A percentile compares a stretch with the other conserved stretches of the same genome.
Conservation (phyloP, 2,797 vertebrate species). For the Tragopan temminckii region DNA sequence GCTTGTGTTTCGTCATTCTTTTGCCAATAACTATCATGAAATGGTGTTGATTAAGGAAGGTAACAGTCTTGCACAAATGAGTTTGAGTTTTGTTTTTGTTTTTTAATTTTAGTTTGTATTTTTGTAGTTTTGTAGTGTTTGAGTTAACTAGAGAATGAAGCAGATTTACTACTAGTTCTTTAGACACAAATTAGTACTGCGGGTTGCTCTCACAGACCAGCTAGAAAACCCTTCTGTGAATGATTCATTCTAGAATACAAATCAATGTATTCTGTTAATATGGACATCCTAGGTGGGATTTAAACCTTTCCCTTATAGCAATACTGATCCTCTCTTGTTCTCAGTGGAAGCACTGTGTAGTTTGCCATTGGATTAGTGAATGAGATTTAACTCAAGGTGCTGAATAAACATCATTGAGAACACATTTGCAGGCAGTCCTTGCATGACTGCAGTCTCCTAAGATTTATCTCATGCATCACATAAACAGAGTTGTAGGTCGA, state of each 20-base stretch:
- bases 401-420: not conserved
- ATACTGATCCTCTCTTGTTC: not conserved
- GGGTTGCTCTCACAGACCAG: not conserved
- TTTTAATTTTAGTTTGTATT: not conserved
- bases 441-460: not conserved
- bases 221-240: not conserved
- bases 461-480: not conserved
- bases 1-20: not conserved
- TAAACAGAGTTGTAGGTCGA: not conserved
- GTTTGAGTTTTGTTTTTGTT: not conserved
- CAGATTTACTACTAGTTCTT: not conserved
- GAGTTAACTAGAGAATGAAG: not conserved
- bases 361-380: not conserved
- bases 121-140: not conserved
- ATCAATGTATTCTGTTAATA: not conserved
- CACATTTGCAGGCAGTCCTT: not conserved
- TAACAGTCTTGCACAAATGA: not conserved
- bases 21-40: not conserved
- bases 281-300: not conserved
- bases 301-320: not conserved
- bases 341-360: not conserved
- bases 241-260: not conserved
- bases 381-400: not conserved
- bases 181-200: not conserved
- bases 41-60: not conserved